A percentile compares a stretch with the other conserved stretches of the same genome.
Conservation (phyloP, 2,113 vertebrate genomes). For the Mugil cephalus region DNA sequence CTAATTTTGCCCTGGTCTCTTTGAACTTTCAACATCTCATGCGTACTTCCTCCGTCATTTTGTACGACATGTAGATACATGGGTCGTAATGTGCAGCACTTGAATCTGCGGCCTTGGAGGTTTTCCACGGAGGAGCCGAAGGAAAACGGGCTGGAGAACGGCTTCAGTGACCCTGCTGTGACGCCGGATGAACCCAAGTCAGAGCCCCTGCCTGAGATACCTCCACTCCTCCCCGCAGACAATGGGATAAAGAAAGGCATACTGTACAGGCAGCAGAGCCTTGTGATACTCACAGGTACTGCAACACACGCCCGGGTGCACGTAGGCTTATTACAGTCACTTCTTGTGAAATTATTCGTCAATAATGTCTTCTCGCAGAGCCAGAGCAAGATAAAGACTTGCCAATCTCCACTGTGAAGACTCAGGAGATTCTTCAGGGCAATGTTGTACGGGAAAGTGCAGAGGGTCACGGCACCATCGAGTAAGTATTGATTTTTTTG, state of each 20-base stretch:
- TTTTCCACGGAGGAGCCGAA: constrained; percentile 43
- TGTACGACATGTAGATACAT: constrained; percentile 65
- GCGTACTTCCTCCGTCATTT: no score
- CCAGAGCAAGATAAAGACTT: constrained; percentile 74
- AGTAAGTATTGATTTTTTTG: constrained; percentile 85
- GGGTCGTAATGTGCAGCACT: constrained; percentile 30
- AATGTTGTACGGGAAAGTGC: constrained; percentile 88
- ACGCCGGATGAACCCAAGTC: constrained; percentile 76
- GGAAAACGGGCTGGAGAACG: constrained; percentile 64
- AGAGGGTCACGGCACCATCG: constrained; percentile 91
- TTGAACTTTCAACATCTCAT: no score
- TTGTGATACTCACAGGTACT: constrained; percentile 82
- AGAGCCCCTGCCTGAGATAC: constrained; percentile 71
- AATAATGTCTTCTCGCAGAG: constrained; percentile 65
- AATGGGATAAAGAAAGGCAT: constrained; percentile 59
- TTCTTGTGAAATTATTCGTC: constrained; percentile 18
- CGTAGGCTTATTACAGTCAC: background rate
- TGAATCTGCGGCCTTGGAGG: constrained; percentile 67
- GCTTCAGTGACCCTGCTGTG: constrained; percentile 62
- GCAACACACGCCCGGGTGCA: background rate
- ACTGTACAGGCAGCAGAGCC: constrained; percentile 77
- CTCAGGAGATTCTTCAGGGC: constrained; percentile 89
- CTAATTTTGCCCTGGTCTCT: no score
- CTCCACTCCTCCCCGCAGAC: constrained; percentile 52
- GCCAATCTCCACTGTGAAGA: constrained; percentile 88